A percentile compares a stretch with the other conserved stretches of the same genome.
These are phyloP conservation scores for Drosophila kikkawai DNA, from an alignment of 1,140 invertebrate species.

Conservation along the genomic window DNA sequence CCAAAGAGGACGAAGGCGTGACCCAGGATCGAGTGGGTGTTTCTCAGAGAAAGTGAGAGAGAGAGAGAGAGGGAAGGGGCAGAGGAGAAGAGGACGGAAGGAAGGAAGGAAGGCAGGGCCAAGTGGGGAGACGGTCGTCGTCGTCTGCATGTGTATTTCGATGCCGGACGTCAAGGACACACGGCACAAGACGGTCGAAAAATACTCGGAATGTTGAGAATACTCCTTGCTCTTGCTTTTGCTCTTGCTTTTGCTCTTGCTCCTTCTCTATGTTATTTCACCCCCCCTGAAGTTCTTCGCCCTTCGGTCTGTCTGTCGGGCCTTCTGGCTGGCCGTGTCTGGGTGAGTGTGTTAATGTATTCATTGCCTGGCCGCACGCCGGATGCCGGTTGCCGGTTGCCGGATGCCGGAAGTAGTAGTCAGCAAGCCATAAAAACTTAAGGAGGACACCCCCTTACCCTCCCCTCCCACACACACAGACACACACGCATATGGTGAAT, in stretches of 20 bases:
- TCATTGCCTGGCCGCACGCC: constrained; percentile 62
- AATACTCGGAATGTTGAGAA: constrained; percentile 13
- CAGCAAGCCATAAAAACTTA: constrained; percentile 83
- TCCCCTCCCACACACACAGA: background rate
- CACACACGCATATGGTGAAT: constrained; percentile 11
- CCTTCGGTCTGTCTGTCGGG: constrained; percentile 4
- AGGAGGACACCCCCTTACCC: constrained; percentile 46
- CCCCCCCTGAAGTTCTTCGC: background rate
- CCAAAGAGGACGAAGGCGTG: constrained; percentile 8
- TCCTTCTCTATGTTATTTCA: background rate
- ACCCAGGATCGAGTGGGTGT: constrained; percentile 14
- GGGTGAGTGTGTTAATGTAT: constrained; percentile 78
- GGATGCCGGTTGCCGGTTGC: constrained; percentile 19
- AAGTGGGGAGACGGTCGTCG: background rate
- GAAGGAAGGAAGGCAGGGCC: constrained; percentile 1
- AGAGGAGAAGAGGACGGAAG: background rate
- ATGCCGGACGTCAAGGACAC: constrained; percentile 63
- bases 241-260: background rate
- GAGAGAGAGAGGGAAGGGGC: background rate
- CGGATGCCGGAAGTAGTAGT: constrained; percentile 79
- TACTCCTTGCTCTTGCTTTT: background rate
- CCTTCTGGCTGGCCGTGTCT: constrained; percentile 34
- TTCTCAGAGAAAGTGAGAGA: background rate
- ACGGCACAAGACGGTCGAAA: constrained; percentile 43
- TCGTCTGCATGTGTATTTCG: constrained; percentile 51